A percentile compares a stretch with the other conserved stretches of the same genome.
phyloP scores from a whole-genome alignment of 53 echinoderm and acorn worm genomes.

The Arbacia lixula region DNA sequence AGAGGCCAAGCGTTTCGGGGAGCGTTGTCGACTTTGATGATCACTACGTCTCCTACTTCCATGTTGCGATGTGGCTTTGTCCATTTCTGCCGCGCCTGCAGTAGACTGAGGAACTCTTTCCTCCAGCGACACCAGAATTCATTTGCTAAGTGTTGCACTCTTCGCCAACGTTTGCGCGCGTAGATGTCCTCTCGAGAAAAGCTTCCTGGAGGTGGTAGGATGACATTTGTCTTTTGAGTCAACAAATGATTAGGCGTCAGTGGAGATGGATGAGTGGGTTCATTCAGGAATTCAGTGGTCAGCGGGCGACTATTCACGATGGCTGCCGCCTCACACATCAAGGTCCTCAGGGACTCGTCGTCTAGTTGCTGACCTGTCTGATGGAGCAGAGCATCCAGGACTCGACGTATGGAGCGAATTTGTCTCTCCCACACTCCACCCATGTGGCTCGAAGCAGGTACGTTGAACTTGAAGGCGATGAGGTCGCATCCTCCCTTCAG shows the following conservation, averaged over 20 bases:
- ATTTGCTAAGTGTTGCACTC: conserved; percentile 62
- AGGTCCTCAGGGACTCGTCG: conserved; percentile 53
- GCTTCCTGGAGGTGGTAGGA: conserved; percentile 55
- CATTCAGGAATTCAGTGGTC: conserved; percentile 13
- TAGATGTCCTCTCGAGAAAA: conserved; percentile 59
- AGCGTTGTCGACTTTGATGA: too few relatives aligned
- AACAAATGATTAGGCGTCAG: conserved; percentile 62
- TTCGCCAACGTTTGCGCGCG: conserved; percentile 59
- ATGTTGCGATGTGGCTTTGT: conserved; percentile 25
- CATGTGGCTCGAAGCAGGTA: conserved; percentile 49
- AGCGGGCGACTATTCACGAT: conserved; percentile 54
- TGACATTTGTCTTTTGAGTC: conserved; percentile 54
- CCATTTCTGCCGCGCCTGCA: conserved; percentile 68
- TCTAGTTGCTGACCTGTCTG: conserved; percentile 46
- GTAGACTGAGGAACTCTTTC: conserved; percentile 62
- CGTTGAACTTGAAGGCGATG: conserved; percentile 46
- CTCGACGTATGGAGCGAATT: conserved; percentile 47
- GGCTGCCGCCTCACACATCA: conserved; percentile 47
- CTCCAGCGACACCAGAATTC: conserved; percentile 76
- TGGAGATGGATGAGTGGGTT: conserved; percentile 45
- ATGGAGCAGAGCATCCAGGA: conserved; percentile 36
- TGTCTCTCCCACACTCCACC: conserved; percentile 56
- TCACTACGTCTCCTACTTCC: conserved; percentile 60
- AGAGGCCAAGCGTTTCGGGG: too few relatives aligned
- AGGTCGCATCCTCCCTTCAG: conserved; percentile 21